phyloP scores from a whole-genome alignment of 1,140 invertebrate species.

The Diorhabda carinulata region DNA sequence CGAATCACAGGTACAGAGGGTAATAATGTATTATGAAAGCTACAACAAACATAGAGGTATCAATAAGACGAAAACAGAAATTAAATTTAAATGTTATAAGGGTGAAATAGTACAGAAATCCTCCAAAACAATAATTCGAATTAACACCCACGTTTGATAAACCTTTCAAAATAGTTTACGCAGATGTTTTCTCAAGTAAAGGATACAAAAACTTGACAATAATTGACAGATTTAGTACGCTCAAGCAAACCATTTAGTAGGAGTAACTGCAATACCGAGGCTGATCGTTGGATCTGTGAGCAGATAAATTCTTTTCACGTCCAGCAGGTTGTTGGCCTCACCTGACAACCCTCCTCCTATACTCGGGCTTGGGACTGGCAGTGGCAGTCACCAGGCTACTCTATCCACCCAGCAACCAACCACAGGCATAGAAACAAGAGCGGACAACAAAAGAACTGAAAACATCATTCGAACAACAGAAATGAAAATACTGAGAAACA shows the following conservation, averaged over 20 bases:
- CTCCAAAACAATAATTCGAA: constrained; percentile 13
- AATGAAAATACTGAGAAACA: too few species aligned
- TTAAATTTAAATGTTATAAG: constrained; percentile 12
- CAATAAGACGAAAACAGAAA: constrained; percentile 16
- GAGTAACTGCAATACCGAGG: neutral
- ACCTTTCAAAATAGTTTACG: constrained; percentile 24
- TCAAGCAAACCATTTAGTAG: constrained; percentile 8
- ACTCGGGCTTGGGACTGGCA: too few species aligned
- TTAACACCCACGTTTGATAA: constrained; percentile 17
- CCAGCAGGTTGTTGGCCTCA: too few species aligned
- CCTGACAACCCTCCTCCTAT: too few species aligned
- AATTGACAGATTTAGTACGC: constrained; percentile 23
- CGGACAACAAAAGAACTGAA: too few species aligned
- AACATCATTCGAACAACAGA: too few species aligned
- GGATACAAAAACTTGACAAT: constrained; percentile 19
- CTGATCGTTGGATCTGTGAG: too few species aligned
- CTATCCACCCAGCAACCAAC: too few species aligned
- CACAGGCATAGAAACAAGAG: too few species aligned
- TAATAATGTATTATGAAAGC: constrained; percentile 14
- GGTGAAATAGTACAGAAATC: constrained; percentile 21
- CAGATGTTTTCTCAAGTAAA: constrained; percentile 7
- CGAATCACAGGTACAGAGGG: neutral
- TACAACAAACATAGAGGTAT: constrained; percentile 23
- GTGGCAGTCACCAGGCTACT: too few species aligned
- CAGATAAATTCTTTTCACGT: too few species aligned